A percentile compares a stretch with the other conserved stretches of the same genome.
phyloP scores from a whole-genome alignment of 2,113 vertebrate species.

The Pogona vitticeps region DNA sequence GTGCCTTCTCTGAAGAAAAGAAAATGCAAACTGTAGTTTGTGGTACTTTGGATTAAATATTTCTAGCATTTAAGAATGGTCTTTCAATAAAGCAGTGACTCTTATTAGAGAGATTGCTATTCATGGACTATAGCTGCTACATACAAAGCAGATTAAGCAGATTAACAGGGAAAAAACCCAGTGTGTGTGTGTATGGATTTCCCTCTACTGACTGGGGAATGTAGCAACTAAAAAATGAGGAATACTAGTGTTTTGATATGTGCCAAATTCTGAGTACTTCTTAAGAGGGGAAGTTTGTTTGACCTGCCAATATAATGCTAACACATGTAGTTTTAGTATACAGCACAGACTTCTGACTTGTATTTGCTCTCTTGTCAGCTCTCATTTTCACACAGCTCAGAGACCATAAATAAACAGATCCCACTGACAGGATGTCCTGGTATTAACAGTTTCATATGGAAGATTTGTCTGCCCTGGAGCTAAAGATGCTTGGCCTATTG shows the following conservation, averaged over 20 bases:
- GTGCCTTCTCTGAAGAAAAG: neutral
- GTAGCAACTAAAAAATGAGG: conserved; percentile 1
- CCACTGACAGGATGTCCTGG: conserved; percentile 45
- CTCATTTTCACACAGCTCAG: conserved; percentile 61
- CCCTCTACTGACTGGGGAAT: accelerated
- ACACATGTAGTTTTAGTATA: neutral
- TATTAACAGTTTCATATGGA: conserved; percentile 53
- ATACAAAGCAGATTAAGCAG: neutral
- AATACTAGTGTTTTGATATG: conserved; percentile 7
- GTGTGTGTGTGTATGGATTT: neutral
- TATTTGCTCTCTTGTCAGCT: conserved; percentile 63
- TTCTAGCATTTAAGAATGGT: neutral
- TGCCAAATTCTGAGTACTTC: neutral
- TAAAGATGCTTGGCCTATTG: neutral
- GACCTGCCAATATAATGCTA: neutral
- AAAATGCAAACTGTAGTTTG: neutral
- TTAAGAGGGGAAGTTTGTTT: conserved; percentile 10
- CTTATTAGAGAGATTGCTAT: neutral
- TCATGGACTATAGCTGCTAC: neutral
- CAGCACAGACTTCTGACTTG: conserved; percentile 39
- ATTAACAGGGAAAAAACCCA: neutral
- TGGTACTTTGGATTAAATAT: neutral
- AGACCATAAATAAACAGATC: conserved; percentile 51
- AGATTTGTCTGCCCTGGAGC: conserved; percentile 38
- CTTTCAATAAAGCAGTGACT: neutral